Percentiles rank a stretch among this genome's conserved stretches.
These are phyloP conservation scores for Aricia agestis DNA, from an alignment of 1,140 invertebrate genomes.

Conservation along the genomic window DNA sequence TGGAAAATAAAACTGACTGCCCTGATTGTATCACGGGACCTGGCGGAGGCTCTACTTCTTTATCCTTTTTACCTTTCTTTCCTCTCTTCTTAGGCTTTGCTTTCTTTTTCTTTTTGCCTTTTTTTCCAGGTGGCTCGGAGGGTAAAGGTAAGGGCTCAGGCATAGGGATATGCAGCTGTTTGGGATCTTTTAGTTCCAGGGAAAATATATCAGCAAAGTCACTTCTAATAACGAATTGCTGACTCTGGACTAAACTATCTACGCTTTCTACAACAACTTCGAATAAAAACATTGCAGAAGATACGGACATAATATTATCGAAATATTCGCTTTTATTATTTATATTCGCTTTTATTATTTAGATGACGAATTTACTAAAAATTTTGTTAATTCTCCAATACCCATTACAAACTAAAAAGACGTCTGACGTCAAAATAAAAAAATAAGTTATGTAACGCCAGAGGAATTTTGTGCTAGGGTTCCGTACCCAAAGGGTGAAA, in stretches of 20 bases:
- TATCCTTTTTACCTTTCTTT: constrained; percentile 58
- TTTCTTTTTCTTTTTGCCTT: constrained; percentile 54
- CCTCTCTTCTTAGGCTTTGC: constrained; percentile 41
- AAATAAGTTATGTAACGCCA: not conserved
- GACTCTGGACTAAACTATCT: constrained; percentile 51
- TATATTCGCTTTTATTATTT: not conserved
- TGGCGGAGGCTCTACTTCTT: constrained; percentile 46
- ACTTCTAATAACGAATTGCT: constrained; percentile 54
- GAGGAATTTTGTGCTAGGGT: no score
- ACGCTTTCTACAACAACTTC: constrained; percentile 66
- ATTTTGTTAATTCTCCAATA: no score
- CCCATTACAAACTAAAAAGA: no score
- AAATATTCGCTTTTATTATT: constrained; percentile 8
- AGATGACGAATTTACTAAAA: no score
- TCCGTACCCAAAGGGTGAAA: no score
- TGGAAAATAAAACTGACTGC: constrained; percentile 64
- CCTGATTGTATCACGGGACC: constrained; percentile 63
- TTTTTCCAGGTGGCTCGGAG: constrained; percentile 60
- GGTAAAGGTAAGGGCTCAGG: constrained; percentile 64
- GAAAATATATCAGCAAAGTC: constrained; percentile 69
- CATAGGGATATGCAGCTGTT: constrained; percentile 64
- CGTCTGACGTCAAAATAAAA: not conserved
- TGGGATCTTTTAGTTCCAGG: constrained; percentile 65
- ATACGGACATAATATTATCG: constrained; percentile 53
- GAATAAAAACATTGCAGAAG: constrained; percentile 61